Percentiles rank a stretch among this genome's conserved stretches.
These are phyloP conservation scores for Lacanobia wlatinum DNA, from an alignment of 2,888 invertebrate species.

Conservation along the genomic window DNA sequence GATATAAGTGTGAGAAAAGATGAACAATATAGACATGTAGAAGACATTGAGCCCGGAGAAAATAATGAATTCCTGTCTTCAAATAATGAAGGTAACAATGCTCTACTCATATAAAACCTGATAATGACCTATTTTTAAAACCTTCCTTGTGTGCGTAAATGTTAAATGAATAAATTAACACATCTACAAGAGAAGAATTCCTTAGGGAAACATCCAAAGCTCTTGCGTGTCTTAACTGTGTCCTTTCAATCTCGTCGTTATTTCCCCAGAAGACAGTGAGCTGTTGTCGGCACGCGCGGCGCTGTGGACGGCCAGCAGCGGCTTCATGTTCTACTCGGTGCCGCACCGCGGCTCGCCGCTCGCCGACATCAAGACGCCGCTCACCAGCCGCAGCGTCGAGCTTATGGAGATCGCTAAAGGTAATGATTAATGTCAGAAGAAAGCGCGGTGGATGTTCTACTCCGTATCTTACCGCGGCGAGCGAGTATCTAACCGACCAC, in stretches of 20 bases:
- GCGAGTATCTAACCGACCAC: too few species aligned
- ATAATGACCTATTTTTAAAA: too few species aligned
- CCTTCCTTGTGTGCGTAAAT: too few species aligned
- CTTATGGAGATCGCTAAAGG: slow-evolving; percentile 95
- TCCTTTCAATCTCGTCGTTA: background rate
- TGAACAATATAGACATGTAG: slow-evolving; percentile 10
- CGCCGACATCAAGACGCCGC: slow-evolving; percentile 93
- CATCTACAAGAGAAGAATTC: too few species aligned
- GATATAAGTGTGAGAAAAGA: slow-evolving; percentile 48
- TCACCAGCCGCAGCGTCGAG: slow-evolving; percentile 94
- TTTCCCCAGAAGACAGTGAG: slow-evolving; percentile 54
- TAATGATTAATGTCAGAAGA: slow-evolving; percentile 68
- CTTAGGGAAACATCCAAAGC: too few species aligned
- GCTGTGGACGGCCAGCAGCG: slow-evolving; percentile 91
- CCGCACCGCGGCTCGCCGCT: slow-evolving; percentile 96
- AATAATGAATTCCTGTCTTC: slow-evolving; percentile 60
- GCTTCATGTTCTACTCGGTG: slow-evolving; percentile 96
- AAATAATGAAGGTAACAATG: slow-evolving; percentile 68
- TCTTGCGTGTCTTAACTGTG: background rate
- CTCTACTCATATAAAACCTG: background rate
- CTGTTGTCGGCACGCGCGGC: slow-evolving; percentile 67
- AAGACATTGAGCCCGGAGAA: background rate
- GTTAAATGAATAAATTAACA: too few species aligned
- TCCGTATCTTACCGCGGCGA: too few species aligned
- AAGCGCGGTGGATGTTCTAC: too few species aligned